These are phyloP conservation scores for Monodelphis domestica DNA, from an alignment of 2,797 vertebrate genomes.

Conservation along the genomic window DNA sequence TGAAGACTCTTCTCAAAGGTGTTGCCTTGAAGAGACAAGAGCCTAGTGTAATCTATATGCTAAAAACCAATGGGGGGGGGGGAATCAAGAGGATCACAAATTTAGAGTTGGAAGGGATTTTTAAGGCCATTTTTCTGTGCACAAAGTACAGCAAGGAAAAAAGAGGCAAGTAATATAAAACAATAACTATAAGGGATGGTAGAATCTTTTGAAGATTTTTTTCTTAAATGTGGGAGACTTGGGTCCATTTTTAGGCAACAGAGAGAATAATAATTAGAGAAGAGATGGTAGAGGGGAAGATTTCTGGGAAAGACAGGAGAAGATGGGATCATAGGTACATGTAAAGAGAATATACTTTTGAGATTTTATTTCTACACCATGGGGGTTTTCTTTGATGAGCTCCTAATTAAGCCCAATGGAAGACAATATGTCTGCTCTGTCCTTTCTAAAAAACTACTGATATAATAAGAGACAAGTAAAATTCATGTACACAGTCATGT, in stretches of 20 bases:
- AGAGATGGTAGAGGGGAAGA: neutral
- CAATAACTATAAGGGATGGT: neutral
- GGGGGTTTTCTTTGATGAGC: constrained; percentile 36
- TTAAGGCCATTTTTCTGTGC: neutral
- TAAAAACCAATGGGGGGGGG: neutral
- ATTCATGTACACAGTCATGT: neutral
- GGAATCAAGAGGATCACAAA: neutral
- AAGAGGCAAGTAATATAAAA: neutral
- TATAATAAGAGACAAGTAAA: constrained; percentile 23
- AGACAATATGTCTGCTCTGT: constrained; percentile 18
- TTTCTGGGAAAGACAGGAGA: neutral
- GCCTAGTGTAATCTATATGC: neutral
- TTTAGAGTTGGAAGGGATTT: neutral
- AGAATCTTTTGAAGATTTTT: neutral
- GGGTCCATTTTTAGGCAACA: neutral
- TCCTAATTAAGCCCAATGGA: neutral
- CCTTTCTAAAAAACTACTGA: constrained; percentile 32
- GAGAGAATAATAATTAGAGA: neutral
- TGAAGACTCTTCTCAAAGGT: neutral
- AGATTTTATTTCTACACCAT: constrained; percentile 68
- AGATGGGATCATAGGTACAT: neutral
- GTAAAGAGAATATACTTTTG: constrained; percentile 8
- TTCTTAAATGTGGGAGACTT: constrained; percentile 27
- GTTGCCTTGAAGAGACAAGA: neutral
- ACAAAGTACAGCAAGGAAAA: neutral